These are phyloP conservation scores for Carduelis carduelis DNA, from an alignment of 2,797 vertebrate genomes.

Conservation along the genomic window DNA sequence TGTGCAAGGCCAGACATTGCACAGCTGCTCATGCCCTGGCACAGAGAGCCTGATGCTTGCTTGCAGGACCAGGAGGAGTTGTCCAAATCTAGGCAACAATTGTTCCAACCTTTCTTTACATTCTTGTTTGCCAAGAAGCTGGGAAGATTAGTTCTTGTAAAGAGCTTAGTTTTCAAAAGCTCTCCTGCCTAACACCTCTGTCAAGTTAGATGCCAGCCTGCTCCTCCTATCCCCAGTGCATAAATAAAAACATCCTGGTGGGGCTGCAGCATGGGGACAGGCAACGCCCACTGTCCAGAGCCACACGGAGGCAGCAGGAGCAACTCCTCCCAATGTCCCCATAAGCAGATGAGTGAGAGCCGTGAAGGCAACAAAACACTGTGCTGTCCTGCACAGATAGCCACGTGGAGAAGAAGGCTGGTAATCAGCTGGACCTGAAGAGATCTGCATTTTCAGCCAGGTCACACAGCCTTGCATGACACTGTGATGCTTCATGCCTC, in stretches of 20 bases:
- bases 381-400: rapidly evolving
- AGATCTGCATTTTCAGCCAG: not conserved
- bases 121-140: not conserved
- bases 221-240: not conserved
- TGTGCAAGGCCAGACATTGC: rapidly evolving
- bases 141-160: not conserved
- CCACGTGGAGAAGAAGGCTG: not conserved
- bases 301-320: rapidly evolving
- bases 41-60: not conserved
- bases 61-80: not conserved
- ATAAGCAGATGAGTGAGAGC: rapidly evolving
- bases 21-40: rapidly evolving
- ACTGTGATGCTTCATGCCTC: not conserved
- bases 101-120: not conserved
- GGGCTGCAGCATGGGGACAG: not conserved
- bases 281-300: not conserved
- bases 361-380: rapidly evolving
- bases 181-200: not conserved
- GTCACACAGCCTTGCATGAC: rapidly evolving
- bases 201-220: not conserved
- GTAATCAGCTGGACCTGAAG: too few relatives aligned
- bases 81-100: rapidly evolving
- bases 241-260: not conserved
- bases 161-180: not conserved
- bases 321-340: rapidly evolving